Conservation (phyloP, 2,797 vertebrate species). For the Varecia variegata region DNA sequence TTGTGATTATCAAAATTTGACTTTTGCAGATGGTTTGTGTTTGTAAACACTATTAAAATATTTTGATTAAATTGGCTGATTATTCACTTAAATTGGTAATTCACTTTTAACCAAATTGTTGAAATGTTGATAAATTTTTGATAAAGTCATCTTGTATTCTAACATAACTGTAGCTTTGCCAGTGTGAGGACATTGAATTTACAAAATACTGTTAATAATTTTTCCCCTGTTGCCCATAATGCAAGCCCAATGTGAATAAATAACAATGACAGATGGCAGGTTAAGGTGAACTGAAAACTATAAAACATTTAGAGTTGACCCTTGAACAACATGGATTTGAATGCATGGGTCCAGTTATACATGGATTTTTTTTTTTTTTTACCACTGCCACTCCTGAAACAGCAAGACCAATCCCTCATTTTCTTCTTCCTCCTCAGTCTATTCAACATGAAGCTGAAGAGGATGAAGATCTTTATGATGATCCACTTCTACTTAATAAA, state of each 20-base stretch:
- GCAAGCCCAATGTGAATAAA: not conserved
- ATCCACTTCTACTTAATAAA: not conserved
- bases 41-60: not conserved
- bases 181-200: not conserved
- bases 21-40: not conserved
- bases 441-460: not conserved
- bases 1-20: not conserved
- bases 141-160: not conserved
- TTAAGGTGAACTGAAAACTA: not conserved
- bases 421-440: not conserved
- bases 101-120: not conserved
- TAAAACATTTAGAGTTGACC: not conserved
- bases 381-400: not conserved
- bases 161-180: not conserved
- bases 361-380: not conserved
- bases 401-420: not conserved
- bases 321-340: not conserved
- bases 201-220: not conserved
- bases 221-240: not conserved
- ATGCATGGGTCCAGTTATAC: not conserved
- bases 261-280: not conserved
- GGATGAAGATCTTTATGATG: not conserved
- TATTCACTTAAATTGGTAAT: not conserved
- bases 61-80: not conserved
- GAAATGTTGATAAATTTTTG: not conserved